These are phyloP conservation scores for Charaxes varanes DNA, from an alignment of 1,140 invertebrate species.

Conservation along the genomic window DNA sequence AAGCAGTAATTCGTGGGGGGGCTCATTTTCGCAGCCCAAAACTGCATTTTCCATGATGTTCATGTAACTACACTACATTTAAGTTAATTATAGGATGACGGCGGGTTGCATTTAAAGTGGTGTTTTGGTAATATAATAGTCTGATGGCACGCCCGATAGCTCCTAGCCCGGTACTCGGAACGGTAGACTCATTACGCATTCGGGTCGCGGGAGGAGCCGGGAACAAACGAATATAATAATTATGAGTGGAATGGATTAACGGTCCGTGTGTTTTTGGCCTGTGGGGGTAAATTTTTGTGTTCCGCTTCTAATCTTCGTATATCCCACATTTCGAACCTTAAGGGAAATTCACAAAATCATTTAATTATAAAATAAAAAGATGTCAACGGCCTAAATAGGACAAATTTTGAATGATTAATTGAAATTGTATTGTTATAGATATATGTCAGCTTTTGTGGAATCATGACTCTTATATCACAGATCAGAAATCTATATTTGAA, in stretches of 20 bases:
- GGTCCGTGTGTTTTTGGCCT: conserved; percentile 30
- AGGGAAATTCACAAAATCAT: too few species aligned
- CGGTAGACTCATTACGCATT: conserved; percentile 61
- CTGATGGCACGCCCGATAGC: conserved; percentile 69
- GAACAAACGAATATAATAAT: conserved; percentile 70
- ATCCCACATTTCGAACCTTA: too few species aligned
- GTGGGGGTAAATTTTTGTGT: too few species aligned
- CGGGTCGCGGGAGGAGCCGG: conserved; percentile 43
- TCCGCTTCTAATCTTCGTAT: too few species aligned
- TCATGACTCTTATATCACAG: too few species aligned
- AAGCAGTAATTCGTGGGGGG: conserved; percentile 48
- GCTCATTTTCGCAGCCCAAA: conserved; percentile 51
- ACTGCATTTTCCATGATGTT: conserved; percentile 64
- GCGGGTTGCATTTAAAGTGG: conserved; percentile 64
- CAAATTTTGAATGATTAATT: too few species aligned
- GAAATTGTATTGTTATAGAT: too few species aligned
- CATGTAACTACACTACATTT: conserved; percentile 54
- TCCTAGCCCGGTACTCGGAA: conserved; percentile 61
- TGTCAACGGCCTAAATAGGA: too few species aligned
- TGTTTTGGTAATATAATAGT: conserved; percentile 73
- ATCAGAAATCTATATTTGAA: too few species aligned
- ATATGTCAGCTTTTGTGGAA: too few species aligned
- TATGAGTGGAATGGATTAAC: conserved; percentile 58
- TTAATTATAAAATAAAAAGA: too few species aligned
- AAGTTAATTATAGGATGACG: conserved; percentile 72